Evolutionary conservation across 2,797 vertebrate species (phyloP), one percentile per base, ranked within the genome.

Genomic region (Rachycentron canadum): DNA sequence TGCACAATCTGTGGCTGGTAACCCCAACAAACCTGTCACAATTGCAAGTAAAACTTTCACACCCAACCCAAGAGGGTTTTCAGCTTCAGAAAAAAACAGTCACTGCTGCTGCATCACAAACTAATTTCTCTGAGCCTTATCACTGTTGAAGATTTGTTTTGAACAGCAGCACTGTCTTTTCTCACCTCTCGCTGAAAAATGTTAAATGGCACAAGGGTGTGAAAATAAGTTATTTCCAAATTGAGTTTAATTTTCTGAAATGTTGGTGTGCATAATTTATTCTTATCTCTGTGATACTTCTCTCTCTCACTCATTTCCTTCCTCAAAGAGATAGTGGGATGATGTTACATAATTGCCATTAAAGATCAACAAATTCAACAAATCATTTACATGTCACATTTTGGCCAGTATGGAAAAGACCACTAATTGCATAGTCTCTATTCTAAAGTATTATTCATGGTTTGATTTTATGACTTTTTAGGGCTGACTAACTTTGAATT

Each of bases 261-360:
- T 52, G 52, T 43, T 60, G 62, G 1, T 49, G 23, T 32, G 7
- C 23, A 45, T 12, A 7, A 19, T 34, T 43, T 49, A 26, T 10
- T 25, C 34, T 81, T 45, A 77, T 79, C 66, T 53, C n/a, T 25
- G 12, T 62, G 26, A 19, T 8, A 74, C 80, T 79, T 87, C 76
- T 83, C 52, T 47, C 36, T 73, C 25, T 7, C 57, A 69, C 19
- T 11, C 3, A 28, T 69, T 91, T 88, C 86, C 91, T 89, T 88
- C 88, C 90, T 90, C 85, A 76, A 78, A 78, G 36, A 23, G 23
- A 59, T 55, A 73, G 34, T 13, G 11, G 7, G 30, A 78, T 40
- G 10, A 55, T 58, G 66, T 83, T 85, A 78, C 45, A 19, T 13
- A 84, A 81, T 57, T 30, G 38, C 23, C 16, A 36, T 49, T 1